Percentiles rank a stretch among this genome's conserved stretches.
Evolutionary conservation across 2,797 vertebrate species (phyloP).

Genomic region (Urosaurus nigricauda): DNA sequence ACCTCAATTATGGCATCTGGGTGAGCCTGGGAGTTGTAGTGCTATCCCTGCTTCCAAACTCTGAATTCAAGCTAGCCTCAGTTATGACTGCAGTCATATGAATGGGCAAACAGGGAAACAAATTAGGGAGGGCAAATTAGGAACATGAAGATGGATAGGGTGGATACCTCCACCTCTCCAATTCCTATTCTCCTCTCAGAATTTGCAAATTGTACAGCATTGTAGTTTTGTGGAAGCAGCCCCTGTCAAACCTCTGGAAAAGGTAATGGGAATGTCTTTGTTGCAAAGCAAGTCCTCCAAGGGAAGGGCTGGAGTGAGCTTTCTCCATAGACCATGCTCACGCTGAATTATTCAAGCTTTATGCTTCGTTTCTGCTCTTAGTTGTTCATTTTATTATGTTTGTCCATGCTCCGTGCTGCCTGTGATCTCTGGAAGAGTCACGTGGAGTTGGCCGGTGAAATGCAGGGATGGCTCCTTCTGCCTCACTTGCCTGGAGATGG

Average conservation of each 20-base stretch:
- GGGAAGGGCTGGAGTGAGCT: slow-evolving; percentile 19
- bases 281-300: background rate
- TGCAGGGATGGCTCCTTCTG: background rate
- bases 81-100: background rate
- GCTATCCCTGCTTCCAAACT: too few relatives aligned
- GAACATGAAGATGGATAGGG: too few relatives aligned
- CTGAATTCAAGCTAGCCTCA: background rate
- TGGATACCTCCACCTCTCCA: too few relatives aligned
- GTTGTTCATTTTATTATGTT: slow-evolving; percentile 31
- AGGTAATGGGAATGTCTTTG: background rate
- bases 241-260: background rate
- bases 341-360: slow-evolving; percentile 63
- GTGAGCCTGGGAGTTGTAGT: too few relatives aligned
- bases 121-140: too few relatives aligned
- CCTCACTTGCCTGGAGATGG: slow-evolving; percentile 26
- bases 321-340: accelerated
- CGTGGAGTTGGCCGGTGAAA: accelerated
- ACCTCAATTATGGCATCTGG: too few relatives aligned
- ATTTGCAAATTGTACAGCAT: too few relatives aligned
- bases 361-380: slow-evolving; percentile 9
- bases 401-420: slow-evolving; percentile 53
- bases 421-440: accelerated
- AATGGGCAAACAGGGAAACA: too few relatives aligned
- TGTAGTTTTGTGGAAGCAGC: background rate
- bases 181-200: background rate